Percentiles rank a stretch among this genome's conserved stretches.
These are phyloP conservation scores for Cephus nigrinus DNA, from an alignment of 2,888 invertebrate species.

Conservation along the genomic window DNA sequence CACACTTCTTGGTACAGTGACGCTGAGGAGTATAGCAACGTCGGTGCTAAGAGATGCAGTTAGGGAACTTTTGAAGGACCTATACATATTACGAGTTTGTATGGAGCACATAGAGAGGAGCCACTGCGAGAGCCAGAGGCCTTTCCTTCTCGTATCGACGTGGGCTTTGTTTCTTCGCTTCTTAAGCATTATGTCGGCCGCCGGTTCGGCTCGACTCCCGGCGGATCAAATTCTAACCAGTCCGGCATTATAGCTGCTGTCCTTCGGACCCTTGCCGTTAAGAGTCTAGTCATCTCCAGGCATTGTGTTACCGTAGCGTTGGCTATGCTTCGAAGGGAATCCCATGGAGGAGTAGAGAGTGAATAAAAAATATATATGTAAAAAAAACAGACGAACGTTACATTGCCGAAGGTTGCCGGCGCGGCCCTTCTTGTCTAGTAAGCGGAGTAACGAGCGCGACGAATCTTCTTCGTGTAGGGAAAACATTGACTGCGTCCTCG, in stretches of 20 bases:
- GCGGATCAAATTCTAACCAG: slow-evolving; percentile 65
- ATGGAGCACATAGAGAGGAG: neutral
- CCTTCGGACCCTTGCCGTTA: slow-evolving; percentile 51
- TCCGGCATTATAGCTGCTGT: slow-evolving; percentile 62
- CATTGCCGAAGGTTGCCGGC: slow-evolving; percentile 29
- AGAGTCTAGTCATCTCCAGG: slow-evolving; percentile 53
- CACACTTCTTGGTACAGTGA: too few species aligned
- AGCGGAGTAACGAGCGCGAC: slow-evolving; percentile 39
- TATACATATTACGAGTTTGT: too few species aligned
- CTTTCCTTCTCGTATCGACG: slow-evolving; percentile 3
- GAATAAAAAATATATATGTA: slow-evolving; percentile 7
- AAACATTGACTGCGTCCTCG: too few species aligned
- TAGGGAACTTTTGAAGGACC: too few species aligned
- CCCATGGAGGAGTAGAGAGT: slow-evolving; percentile 17
- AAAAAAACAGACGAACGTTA: slow-evolving; percentile 27
- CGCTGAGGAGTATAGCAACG: too few species aligned
- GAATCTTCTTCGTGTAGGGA: slow-evolving; percentile 19
- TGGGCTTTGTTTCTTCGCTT: slow-evolving; percentile 42
- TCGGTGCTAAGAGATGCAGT: too few species aligned
- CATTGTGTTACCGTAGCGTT: slow-evolving; percentile 50
- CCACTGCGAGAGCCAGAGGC: neutral
- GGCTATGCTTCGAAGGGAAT: slow-evolving; percentile 38
- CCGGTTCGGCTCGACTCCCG: slow-evolving; percentile 57
- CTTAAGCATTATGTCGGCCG: slow-evolving; percentile 50
- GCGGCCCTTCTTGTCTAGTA: slow-evolving; percentile 23